Base-by-base conservation (phyloP, 2,113 vertebrate species). In the Archocentrus centrarchus region DNA sequence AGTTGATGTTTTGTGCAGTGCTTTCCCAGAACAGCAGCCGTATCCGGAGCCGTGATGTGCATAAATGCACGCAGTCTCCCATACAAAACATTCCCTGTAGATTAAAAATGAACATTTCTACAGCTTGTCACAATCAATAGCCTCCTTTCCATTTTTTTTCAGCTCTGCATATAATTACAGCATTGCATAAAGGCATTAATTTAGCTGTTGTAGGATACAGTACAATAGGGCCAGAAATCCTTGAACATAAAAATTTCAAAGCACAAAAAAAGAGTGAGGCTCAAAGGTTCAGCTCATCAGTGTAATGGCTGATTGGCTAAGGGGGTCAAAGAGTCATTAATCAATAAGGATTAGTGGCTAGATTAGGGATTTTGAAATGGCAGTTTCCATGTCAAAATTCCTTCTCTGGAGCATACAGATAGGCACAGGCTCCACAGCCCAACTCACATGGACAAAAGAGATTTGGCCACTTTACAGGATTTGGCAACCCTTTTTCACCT, bases 291-390 rank as follows among this genome's bases (percentile, higher is more conserved):
- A 62, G 47, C 44, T 76, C 41, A 39, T 88, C 59, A 70, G 58
- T 82, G 59, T 60, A 89, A 87, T 62, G 75, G 78, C 22, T 84
- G 83, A 86, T 91, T 83, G 79, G 88, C 61, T 73, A 41, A 82
- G n/a, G 35, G 37, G 62, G 85, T 77, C 66, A 87, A 91, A 86
- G 63, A 88, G 77, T 57, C 81, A 81, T 88, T 91, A 80, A 93
- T 94, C 90, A 90, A 80, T 87, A 47, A 61, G 87, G 87, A 91
- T 93, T 93, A 89, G 86, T 75, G 44, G 18, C 32, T 32, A 57
- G 55, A 83, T 57, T 27, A n/a, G 50, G 61, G 77, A 80, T 82
- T 88, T 70, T 39, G 6, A 79, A 88, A 78, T 83, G 66, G 57
- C 53, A 77, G 30, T 62, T 81, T 63, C 77, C 83, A 20, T 11